Evolutionary conservation across 2,113 vertebrate genomes (phyloP).

Genomic region (Pyrgilauda ruficollis): DNA sequence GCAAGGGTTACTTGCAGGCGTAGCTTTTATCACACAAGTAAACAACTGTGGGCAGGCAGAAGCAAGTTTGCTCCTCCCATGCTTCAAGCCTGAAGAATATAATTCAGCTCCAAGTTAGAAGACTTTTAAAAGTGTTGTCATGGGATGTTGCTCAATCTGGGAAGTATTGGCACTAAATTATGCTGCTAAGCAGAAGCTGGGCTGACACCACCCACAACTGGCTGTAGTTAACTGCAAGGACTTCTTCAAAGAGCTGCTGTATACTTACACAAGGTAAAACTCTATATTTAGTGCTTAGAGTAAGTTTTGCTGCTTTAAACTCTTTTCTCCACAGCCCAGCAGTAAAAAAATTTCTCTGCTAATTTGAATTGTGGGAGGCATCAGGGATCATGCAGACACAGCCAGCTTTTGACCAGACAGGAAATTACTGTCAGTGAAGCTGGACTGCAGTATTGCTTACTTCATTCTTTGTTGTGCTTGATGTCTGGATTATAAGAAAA

Average conservation of each 20-base stretch:
- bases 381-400: neutral
- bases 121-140: neutral
- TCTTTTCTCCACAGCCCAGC: neutral
- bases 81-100: neutral
- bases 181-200: neutral
- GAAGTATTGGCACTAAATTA: neutral
- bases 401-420: neutral
- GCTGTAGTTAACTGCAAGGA: neutral
- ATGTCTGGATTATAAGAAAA: conserved; percentile 12
- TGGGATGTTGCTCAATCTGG: neutral
- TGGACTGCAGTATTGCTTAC: neutral
- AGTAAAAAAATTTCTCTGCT: neutral
- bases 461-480: neutral
- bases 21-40: conserved; percentile 6
- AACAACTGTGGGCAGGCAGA: conserved; percentile 47
- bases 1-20: conserved; percentile 19
- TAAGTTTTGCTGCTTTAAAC: neutral
- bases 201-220: neutral
- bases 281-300: neutral
- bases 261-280: neutral
- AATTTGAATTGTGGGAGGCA: neutral
- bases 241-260: neutral
- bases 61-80: conserved; percentile 60
- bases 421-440: neutral
- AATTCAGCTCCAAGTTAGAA: conserved; percentile 27